Evolutionary conservation across 2,797 vertebrate genomes (phyloP), one percentile per base, ranked within the genome.

Genomic region (Allochrocebus solatus): DNA sequence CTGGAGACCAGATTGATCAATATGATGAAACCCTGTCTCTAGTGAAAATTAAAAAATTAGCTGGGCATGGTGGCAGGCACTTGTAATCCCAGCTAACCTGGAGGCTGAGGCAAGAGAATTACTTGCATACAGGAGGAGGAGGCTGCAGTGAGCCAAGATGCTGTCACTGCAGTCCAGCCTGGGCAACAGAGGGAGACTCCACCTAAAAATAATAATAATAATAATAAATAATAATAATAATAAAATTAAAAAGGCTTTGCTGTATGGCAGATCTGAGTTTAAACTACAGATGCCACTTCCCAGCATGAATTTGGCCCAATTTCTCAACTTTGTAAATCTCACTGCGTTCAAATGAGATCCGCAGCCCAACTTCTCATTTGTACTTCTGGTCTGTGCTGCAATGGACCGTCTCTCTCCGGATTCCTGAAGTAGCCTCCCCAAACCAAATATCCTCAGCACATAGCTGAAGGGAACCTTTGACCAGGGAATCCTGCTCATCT

Each of bases 401-500:
- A 11, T 22, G 46, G 55, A n/a, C 55, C 41, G 4, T 12, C 3
- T 79, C 24, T 6, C 33, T 12, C 17, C 17, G 0, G 57, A 48
- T 30, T 22, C 3, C 24, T 5, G 5, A 1, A 2, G 41, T 10
- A 28, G 10, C 33, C 4, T 26, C 16, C 43, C 13, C 72, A 59
- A 22, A n/a, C 5, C 4, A 1, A n/a, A 24, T 10, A 10, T 16
- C 0, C 24, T 39, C 39, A 43, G 10, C 55, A 19, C 8, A 17
- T 9, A 28, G 59, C 3, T 57, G 41, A 1, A 6, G 33, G 41
- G 22, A n/a, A 30, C 22, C 21, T 57, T 11, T 11, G 14, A n/a
- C 86, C 14, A 19, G 6, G 76, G 17, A 46, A n/a, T 28, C 8
- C 4, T 1, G 7, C 1, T 19, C 5, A 11, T 78, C 19, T 12